These are phyloP conservation scores for Myripristis jacobus DNA, from an alignment of 2,797 vertebrate species.

Conservation along the genomic window DNA sequence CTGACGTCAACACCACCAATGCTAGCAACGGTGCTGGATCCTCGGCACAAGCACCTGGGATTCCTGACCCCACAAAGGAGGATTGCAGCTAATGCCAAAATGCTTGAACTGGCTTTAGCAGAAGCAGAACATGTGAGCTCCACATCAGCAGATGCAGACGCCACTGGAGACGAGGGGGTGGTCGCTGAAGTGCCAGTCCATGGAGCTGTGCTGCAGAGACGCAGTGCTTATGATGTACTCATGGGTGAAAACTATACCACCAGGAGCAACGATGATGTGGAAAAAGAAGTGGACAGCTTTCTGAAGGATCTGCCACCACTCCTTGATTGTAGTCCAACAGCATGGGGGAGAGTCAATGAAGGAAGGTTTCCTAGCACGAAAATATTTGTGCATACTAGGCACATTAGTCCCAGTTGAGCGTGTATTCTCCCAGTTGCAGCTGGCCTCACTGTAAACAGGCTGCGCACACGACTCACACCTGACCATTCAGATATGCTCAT, in stretches of 20 bases:
- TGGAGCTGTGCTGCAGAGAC: neutral
- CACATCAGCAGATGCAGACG: too few species aligned
- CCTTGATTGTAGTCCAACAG: slow-evolving; percentile 12
- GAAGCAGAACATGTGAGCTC: neutral
- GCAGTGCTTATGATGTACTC: neutral
- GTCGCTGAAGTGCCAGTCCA: neutral
- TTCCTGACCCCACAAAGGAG: neutral
- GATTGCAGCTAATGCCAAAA: slow-evolving; percentile 6
- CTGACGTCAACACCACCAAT: neutral
- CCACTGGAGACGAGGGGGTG: neutral
- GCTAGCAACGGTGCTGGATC: slow-evolving; percentile 12
- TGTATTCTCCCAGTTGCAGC: too few species aligned
- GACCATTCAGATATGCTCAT: slow-evolving; percentile 17
- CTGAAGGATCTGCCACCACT: slow-evolving; percentile 3
- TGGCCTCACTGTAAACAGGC: too few species aligned
- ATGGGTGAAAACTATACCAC: neutral
- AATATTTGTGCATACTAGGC: too few species aligned
- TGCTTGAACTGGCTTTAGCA: slow-evolving; percentile 1
- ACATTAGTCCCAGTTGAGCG: too few species aligned
- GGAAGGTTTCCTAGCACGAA: too few species aligned
- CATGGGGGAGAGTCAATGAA: slow-evolving; percentile 29
- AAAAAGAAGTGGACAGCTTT: slow-evolving; percentile 19
- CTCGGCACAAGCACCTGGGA: slow-evolving; percentile 15
- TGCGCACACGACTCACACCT: slow-evolving; percentile 25
- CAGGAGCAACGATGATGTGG: neutral